Evolutionary conservation across 2,797 vertebrate genomes (phyloP).

Genomic region (Pagetopsis macropterus): DNA sequence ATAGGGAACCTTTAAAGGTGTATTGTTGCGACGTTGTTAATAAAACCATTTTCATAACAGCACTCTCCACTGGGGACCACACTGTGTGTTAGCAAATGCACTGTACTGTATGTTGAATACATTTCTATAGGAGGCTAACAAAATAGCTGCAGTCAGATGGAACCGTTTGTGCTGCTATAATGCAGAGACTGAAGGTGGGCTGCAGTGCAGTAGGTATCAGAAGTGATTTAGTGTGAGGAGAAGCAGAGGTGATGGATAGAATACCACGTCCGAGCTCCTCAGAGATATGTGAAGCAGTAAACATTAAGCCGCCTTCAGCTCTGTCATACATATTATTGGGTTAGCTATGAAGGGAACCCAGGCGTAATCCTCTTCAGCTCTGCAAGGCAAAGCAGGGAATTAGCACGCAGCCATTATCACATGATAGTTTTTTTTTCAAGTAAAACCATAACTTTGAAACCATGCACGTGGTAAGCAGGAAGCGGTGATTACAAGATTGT

Average conservation of each 20-base stretch:
- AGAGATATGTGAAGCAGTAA: constrained; percentile 68
- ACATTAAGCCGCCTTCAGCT: constrained; percentile 74
- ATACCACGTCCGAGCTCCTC: constrained; percentile 56
- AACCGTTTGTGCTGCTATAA: constrained; percentile 13
- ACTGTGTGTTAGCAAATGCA: not conserved
- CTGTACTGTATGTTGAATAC: constrained; percentile 6
- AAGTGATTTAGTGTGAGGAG: constrained; percentile 52
- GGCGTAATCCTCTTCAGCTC: constrained; percentile 76
- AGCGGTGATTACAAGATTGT: constrained; percentile 33
- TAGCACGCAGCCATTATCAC: constrained; percentile 54
- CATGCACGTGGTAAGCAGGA: constrained; percentile 21
- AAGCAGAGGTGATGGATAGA: constrained; percentile 64
- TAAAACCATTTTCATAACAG: not conserved
- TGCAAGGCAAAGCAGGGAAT: constrained; percentile 64
- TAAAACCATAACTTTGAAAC: constrained; percentile 48
- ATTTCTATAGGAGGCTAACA: not conserved
- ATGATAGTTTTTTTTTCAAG: constrained; percentile 56
- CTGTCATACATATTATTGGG: constrained; percentile 76
- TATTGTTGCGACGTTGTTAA: too few relatives aligned
- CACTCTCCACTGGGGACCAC: not conserved
- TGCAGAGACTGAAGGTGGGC: constrained; percentile 28
- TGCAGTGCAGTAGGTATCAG: constrained; percentile 57
- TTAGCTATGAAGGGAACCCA: constrained; percentile 62
- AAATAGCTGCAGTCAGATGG: constrained; percentile 38
- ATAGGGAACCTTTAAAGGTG: too few relatives aligned